Base-by-base conservation (phyloP, 2,888 invertebrate genomes). In the Habroteleia sp. region DNA sequence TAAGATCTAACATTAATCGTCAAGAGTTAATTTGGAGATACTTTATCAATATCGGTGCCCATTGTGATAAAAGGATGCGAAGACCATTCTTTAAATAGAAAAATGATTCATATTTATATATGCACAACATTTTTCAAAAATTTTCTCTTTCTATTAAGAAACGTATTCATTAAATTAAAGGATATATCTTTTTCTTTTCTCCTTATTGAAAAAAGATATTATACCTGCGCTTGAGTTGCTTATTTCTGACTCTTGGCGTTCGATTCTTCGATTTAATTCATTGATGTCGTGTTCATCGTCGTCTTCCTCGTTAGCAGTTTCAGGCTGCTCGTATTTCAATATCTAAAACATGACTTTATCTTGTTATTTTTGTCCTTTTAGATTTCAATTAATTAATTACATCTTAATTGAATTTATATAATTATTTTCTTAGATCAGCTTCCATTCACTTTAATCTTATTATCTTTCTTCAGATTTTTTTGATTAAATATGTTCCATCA, bases 191-290 rank as follows among this genome's bases (percentile, higher is more conserved):
- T n/a, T n/a, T n/a, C n/a, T n/a, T n/a, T n/a, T n/a, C n/a, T n/a
- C n/a, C n/a, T n/a, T n/a, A n/a, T n/a, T n/a, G n/a, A n/a, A n/a
- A n/a, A n/a, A n/a, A n/a, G n/a, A n/a, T n/a, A n/a, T n/a, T n/a
- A n/a, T n/a, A 87, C 87, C 77, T 44, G 79, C 82, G 10, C 84
- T 81, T 3, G 80, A 16, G 20, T 80, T 83, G 63, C 84, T 85
- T 7, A 83, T 58, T 39, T 76, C 84, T 1, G 88, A 88, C 68
- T 87, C 88, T 65, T 88, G 87, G 1, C 85, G 84, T 31, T 87
- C 84, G 6, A 87, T 83, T 69, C 78, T 81, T 62, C 82, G 85
- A 11, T 85, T 85, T 11, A 86, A 44, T 23, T 82, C 82, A 56
- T 81, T 83, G 14, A 85, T 83, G 27, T 87, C 87, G 2, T 82